These are phyloP conservation scores for Geodia barretti DNA, from an alignment of 37 sponge, comb jelly and placozoan genomes.

Conservation along the genomic window DNA sequence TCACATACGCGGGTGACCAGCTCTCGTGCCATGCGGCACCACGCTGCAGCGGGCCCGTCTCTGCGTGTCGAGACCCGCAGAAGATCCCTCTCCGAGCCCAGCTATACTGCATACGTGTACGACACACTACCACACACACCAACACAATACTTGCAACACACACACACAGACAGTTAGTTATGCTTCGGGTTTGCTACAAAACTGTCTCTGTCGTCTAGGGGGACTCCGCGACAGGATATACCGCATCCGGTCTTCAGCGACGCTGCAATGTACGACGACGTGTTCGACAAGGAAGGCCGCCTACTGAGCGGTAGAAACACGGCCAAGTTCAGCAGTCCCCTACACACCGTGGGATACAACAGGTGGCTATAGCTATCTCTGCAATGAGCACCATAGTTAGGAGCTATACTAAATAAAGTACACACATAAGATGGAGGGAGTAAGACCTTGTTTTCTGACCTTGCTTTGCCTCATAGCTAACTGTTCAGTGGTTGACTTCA, in stretches of 20 bases:
- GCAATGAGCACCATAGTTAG: background rate
- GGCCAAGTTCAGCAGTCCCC: constrained; percentile 65
- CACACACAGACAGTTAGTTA: too few relatives aligned
- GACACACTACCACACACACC: constrained; percentile 2
- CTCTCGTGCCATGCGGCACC: constrained; percentile 54
- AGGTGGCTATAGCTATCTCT: constrained; percentile 27
- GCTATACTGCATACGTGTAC: constrained; percentile 78
- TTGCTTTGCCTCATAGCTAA: background rate
- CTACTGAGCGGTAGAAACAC: constrained; percentile 49
- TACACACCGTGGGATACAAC: constrained; percentile 62
- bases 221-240: constrained; percentile 87
- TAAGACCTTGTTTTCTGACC: background rate
- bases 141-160: too few relatives aligned
- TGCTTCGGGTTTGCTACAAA: too few relatives aligned
- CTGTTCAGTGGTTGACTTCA: too few relatives aligned
- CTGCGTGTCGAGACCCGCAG: background rate
- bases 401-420: background rate
- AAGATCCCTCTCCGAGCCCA: constrained; percentile 61
- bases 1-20: constrained; percentile 66
- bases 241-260: constrained; percentile 74
- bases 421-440: background rate
- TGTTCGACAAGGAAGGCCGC: constrained; percentile 82
- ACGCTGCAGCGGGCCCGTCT: constrained; percentile 18
- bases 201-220: constrained; percentile 21
- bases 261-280: constrained; percentile 89